Evolutionary conservation across 2,797 vertebrate species (phyloP), one percentile per base, ranked within the genome.

Genomic region (Platyrinchus mystaceus): DNA sequence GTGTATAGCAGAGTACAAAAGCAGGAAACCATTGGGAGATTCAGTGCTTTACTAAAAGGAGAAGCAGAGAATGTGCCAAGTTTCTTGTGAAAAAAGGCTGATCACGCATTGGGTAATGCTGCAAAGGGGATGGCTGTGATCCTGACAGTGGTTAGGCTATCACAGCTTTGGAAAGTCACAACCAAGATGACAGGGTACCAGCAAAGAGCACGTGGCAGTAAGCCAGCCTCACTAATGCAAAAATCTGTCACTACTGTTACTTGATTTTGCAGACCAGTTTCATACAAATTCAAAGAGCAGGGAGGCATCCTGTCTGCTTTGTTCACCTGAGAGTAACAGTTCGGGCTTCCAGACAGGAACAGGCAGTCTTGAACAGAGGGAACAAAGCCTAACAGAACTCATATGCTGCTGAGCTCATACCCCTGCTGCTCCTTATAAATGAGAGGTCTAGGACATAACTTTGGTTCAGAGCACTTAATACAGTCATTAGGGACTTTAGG

Each of bases 1-100:
- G 89, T 13, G 2, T 32, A 84, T 23, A 47, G 76, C 36, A 39
- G 28, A 93, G 44, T 14, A 94, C 82, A 95, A 94, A 93, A 77
- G 83, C 70, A 88, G 89, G 83, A 94, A 94, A 84, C 37, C 1
- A 5, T 46, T 1, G 4, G 73, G 74, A 78, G 82, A 94, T 73
- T 73, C 19, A 23, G 34, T 75, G 36, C 67, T 94, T 69, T 86
- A 83, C 83, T 82, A 47, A 88, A 92, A 79, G 16, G 22, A 27
- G 87, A 90, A 95, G 76, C 69, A 87, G 59, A 88, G 37, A 90
- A 63, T 4, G 36, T 0, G 27, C 59, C 73, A 91, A 84, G 66
- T 52, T 73, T 79, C 58, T 85, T 68, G 59, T 28, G 58, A 75
- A 93, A 81, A 59, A 62, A 71, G 46, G 28, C 83, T n/a, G 39